Evolutionary conservation across 1,140 invertebrate genomes (phyloP).

Genomic region (Diabrotica undecimpunctata): DNA sequence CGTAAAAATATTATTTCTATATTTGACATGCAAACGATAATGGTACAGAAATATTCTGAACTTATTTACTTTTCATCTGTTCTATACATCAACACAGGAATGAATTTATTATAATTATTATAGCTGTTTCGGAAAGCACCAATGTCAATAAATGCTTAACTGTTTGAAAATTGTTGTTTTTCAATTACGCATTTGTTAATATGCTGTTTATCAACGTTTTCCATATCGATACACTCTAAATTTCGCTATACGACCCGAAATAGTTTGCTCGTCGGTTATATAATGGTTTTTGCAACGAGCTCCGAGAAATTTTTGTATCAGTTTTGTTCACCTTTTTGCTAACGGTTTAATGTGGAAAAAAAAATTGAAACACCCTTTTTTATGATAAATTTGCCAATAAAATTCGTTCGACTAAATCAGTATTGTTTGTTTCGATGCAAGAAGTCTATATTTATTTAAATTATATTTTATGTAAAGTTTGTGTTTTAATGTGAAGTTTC

Average conservation of each 20-base stretch:
- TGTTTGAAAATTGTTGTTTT: slow-evolving; percentile 3
- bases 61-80: background rate
- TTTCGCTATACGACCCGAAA: background rate
- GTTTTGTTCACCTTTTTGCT: no score
- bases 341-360: no score
- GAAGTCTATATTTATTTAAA: no score
- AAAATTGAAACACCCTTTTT: no score
- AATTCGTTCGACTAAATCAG: no score
- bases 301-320: no score
- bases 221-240: no score
- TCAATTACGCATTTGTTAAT: background rate
- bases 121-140: background rate
- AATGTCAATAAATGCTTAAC: slow-evolving; percentile 1
- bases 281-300: background rate
- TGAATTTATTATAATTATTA: slow-evolving; percentile 3
- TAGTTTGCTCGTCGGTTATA: background rate
- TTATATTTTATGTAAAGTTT: no score
- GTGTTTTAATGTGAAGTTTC: no score
- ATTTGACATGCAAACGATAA: background rate
- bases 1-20: background rate
- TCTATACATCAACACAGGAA: background rate
- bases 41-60: background rate
- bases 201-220: no score
- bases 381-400: no score
- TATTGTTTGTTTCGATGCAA: no score